Conservation (phyloP, 2,888 invertebrate genomes). For the Tetragonisca angustula region DNA sequence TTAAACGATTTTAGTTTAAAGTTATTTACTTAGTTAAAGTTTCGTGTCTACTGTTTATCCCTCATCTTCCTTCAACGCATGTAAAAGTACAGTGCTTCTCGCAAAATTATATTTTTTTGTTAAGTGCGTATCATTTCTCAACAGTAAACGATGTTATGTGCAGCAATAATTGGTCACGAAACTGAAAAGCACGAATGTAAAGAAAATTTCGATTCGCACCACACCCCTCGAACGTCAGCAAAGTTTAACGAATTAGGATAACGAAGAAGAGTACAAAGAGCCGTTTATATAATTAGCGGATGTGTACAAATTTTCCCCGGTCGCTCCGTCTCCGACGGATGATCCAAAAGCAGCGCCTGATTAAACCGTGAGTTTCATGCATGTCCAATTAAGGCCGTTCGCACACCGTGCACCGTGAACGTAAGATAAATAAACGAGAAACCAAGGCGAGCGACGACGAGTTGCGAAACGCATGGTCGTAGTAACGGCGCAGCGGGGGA, state of each 20-base stretch:
- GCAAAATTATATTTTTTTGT: too few relatives aligned
- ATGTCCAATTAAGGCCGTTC: slow-evolving; percentile 27
- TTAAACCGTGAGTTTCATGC: slow-evolving; percentile 21
- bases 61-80: too few relatives aligned
- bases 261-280: background rate
- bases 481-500: background rate
- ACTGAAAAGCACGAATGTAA: too few relatives aligned
- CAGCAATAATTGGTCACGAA: too few relatives aligned
- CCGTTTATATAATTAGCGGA: slow-evolving; percentile 4
- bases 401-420: background rate
- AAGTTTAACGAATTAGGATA: background rate
- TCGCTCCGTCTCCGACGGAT: background rate
- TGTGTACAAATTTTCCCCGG: background rate
- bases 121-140: too few relatives aligned
- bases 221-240: too few relatives aligned
- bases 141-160: too few relatives aligned
- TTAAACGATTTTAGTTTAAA: too few relatives aligned
- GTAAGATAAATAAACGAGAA: slow-evolving; percentile 17
- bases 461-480: background rate
- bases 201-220: too few relatives aligned
- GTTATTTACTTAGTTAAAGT: too few relatives aligned
- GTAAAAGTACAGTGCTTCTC: too few relatives aligned
- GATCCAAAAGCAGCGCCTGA: slow-evolving; percentile 3
- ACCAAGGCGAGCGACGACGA: slow-evolving; percentile 15
- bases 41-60: too few relatives aligned